Percentiles rank a stretch among this genome's conserved stretches.
Evolutionary conservation across 2,888 invertebrate genomes (phyloP).

Genomic region (Cancer borealis): DNA sequence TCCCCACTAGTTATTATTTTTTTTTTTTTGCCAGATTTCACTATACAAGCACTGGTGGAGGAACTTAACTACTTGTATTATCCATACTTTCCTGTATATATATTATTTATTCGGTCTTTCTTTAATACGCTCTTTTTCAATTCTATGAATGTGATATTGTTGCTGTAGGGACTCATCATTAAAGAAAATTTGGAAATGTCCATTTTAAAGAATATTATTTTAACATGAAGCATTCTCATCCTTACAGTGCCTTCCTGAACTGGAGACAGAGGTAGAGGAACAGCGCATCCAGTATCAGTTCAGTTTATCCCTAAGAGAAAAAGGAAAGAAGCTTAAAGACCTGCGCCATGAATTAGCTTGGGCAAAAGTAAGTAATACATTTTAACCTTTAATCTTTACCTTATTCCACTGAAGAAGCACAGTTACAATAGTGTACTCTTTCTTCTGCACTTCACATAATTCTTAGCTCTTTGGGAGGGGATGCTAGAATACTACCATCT

Average conservation of each 20-base stretch:
- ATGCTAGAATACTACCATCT: no score
- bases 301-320: slow-evolving; percentile 44
- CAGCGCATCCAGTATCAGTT: slow-evolving; percentile 53
- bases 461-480: neutral
- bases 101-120: no score
- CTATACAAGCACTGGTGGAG: no score
- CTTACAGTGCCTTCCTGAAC: slow-evolving; percentile 53
- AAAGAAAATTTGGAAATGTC: neutral
- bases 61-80: no score
- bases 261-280: slow-evolving; percentile 65
- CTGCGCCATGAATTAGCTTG: slow-evolving; percentile 68
- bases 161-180: no score
- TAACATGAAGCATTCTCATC: neutral
- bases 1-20: no score
- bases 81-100: no score
- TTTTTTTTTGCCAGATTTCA: no score
- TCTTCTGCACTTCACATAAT: neutral
- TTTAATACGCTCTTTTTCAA: neutral
- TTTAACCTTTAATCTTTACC: neutral
- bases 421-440: neutral
- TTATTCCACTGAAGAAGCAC: neutral
- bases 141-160: no score
- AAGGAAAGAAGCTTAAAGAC: slow-evolving; percentile 46
- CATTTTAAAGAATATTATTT: neutral
- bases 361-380: slow-evolving; percentile 63